A percentile compares a stretch with the other conserved stretches of the same genome.
Conservation (phyloP, 2,797 vertebrate genomes). For the Typhlichthys eigenmanni region DNA sequence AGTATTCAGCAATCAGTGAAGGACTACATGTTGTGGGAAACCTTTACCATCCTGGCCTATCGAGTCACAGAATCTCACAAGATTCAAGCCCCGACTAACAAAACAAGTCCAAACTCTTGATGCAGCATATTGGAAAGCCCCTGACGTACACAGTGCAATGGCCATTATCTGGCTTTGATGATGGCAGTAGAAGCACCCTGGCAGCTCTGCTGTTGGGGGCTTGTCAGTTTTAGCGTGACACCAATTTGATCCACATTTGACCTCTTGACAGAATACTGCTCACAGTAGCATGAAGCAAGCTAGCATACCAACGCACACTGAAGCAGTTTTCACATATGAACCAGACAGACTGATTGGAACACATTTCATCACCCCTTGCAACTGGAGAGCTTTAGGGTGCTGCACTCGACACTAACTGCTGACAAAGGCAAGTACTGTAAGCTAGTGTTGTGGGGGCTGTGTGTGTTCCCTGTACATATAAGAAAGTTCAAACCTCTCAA, state of each 20-base stretch:
- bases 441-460: conserved; percentile 8
- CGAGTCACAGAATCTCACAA: conserved; percentile 18
- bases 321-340: too few species aligned
- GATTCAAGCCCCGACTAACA: conserved; percentile 35
- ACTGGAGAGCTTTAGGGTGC: conserved; percentile 35
- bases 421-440: conserved; percentile 4
- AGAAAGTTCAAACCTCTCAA: too few species aligned
- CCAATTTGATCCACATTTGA: conserved; percentile 66
- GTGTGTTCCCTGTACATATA: too few species aligned
- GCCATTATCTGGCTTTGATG: conserved; percentile 52
- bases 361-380: conserved; percentile 56
- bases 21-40: conserved; percentile 5
- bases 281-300: conserved; percentile 55
- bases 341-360: conserved; percentile 31
- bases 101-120: conserved; percentile 49
- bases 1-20: background rate
- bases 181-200: conserved; percentile 57
- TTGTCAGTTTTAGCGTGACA: conserved; percentile 65
- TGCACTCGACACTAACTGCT: conserved; percentile 34
- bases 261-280: conserved; percentile 63
- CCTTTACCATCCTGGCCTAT: conserved; percentile 29
- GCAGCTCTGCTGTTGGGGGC: conserved; percentile 63
- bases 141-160: conserved; percentile 45
- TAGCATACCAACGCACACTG: conserved; percentile 22
- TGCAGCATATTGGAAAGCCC: conserved; percentile 37